phyloP scores from a whole-genome alignment of 2,888 invertebrate genomes.

The Mystacides longicornis region DNA sequence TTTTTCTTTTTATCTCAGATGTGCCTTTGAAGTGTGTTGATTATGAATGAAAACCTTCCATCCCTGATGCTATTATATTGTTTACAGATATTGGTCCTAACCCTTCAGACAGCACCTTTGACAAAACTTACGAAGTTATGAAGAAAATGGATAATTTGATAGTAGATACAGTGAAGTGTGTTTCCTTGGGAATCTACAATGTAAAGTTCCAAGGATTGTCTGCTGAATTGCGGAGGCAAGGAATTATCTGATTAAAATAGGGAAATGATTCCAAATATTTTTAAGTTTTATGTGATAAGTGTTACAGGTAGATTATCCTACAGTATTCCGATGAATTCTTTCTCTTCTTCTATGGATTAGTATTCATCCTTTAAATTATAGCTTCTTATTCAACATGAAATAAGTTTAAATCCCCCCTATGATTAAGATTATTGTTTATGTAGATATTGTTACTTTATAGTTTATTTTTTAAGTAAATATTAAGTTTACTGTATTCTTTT shows the following conservation, averaged over 20 bases:
- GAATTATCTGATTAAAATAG: background rate
- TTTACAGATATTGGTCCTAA: background rate
- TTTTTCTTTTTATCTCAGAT: background rate
- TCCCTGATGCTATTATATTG: background rate
- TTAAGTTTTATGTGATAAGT: too few relatives aligned
- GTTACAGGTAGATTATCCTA: too few relatives aligned
- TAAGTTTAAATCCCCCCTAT: too few relatives aligned
- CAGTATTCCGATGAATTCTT: too few relatives aligned
- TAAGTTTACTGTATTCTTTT: too few relatives aligned
- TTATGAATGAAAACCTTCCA: background rate
- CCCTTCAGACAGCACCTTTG: background rate
- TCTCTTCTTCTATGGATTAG: too few relatives aligned
- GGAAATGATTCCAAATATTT: too few relatives aligned
- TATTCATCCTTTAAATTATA: too few relatives aligned
- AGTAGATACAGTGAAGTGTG: background rate
- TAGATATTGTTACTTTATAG: too few relatives aligned
- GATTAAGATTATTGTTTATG: too few relatives aligned
- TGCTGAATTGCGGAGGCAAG: background rate
- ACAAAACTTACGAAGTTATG: background rate
- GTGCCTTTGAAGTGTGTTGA: background rate
- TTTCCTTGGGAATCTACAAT: background rate
- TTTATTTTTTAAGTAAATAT: too few relatives aligned
- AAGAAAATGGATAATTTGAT: background rate
- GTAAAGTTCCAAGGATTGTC: background rate
- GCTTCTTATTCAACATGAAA: too few relatives aligned